These are phyloP conservation scores for Megaceryle torquata DNA, from an alignment of 2,113 vertebrate genomes.

Conservation along the genomic window DNA sequence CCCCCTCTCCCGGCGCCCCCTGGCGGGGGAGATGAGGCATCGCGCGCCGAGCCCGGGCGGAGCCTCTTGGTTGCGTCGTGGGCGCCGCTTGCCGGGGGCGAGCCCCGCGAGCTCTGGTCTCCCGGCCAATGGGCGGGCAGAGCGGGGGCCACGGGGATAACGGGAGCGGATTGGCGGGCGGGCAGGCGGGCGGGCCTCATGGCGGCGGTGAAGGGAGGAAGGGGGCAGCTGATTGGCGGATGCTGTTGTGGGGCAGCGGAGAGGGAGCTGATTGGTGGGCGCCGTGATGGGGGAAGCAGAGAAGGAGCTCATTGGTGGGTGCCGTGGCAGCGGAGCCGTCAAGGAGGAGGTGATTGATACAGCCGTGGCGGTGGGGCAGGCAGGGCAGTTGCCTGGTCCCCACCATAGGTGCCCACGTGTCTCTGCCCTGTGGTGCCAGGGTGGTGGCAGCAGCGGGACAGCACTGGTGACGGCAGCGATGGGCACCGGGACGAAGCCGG, in stretches of 20 bases:
- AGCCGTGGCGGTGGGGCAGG: background rate
- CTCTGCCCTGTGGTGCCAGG: too few species aligned
- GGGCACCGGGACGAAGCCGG: background rate
- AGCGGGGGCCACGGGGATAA: background rate
- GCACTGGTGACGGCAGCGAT: background rate
- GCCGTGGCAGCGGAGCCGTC: background rate
- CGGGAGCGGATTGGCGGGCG: background rate
- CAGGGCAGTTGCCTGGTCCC: too few species aligned
- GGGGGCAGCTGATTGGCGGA: background rate
- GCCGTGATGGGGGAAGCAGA: background rate
- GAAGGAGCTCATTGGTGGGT: background rate
- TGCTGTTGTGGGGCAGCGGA: too few species aligned
- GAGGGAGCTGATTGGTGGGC: background rate
- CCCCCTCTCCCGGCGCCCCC: background rate
- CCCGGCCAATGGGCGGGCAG: background rate
- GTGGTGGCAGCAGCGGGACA: fast-evolving
- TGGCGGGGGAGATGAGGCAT: too few species aligned
- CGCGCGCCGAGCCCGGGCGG: background rate
- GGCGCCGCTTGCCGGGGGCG: background rate
- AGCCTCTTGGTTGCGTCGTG: background rate
- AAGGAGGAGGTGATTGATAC: background rate
- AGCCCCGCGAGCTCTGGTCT: background rate
- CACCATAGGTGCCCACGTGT: background rate
- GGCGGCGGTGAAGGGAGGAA: background rate
- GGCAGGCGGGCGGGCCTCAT: background rate